Evolutionary conservation across 2,113 vertebrate genomes (phyloP).

Genomic region (Dicaeum eximium): DNA sequence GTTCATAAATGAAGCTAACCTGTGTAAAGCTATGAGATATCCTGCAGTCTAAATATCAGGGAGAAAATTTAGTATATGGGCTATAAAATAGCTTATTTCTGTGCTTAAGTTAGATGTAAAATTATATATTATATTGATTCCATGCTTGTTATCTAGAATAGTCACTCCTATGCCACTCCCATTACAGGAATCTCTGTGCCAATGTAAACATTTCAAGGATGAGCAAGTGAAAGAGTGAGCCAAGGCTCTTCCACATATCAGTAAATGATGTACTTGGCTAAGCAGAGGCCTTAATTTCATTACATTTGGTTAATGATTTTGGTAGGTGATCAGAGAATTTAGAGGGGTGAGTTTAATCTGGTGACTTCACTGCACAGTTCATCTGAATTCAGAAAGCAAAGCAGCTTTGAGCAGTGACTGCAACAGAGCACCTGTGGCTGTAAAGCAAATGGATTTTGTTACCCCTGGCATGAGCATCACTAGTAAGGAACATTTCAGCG

Average conservation of each 20-base stretch:
- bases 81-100: neutral
- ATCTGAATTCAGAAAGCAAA: neutral
- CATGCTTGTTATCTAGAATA: neutral
- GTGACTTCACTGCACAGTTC: neutral
- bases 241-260: neutral
- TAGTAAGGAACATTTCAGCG: neutral
- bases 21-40: neutral
- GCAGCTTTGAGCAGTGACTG: neutral
- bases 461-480: neutral
- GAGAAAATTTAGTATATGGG: neutral
- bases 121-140: neutral
- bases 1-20: neutral
- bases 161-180: neutral
- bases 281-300: neutral
- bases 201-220: neutral
- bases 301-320: neutral
- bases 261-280: neutral
- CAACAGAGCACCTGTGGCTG: neutral
- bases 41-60: neutral
- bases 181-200: neutral
- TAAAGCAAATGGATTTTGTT: neutral
- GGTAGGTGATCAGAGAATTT: neutral
- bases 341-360: neutral
- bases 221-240: neutral
- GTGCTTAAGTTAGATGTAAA: neutral